A percentile compares a stretch with the other conserved stretches of the same genome.
phyloP scores from a whole-genome alignment of 2,113 vertebrate species.

The Peromyscus polionotus region DNA sequence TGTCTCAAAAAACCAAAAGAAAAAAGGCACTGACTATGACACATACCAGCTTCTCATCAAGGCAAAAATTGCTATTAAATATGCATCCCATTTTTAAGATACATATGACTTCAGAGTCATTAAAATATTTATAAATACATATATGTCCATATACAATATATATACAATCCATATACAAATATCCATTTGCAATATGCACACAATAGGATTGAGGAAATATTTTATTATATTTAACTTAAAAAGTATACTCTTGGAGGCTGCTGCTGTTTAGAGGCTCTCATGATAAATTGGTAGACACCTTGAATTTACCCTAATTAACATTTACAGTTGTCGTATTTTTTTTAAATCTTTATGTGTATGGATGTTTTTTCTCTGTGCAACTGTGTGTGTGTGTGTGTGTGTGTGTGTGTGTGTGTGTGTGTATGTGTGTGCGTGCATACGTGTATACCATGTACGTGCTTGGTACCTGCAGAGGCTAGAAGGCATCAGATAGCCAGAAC shows the following conservation, averaged over 20 bases:
- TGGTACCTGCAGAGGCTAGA: neutral
- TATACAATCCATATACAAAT: neutral
- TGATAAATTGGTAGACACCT: neutral
- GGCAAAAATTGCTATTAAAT: slow-evolving; percentile 21
- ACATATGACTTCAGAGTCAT: slow-evolving; percentile 43
- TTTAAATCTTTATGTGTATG: neutral
- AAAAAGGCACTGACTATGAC: neutral
- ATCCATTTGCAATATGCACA: neutral
- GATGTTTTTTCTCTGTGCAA: neutral
- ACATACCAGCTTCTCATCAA: neutral
- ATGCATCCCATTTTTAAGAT: slow-evolving; percentile 50
- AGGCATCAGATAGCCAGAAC: neutral
- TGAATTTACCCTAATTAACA: neutral
- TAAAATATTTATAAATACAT: slow-evolving; percentile 4
- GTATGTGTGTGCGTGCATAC: neutral
- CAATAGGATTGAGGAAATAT: slow-evolving; percentile 10
- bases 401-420: neutral
- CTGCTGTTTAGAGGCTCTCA: neutral
- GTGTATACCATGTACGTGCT: neutral
- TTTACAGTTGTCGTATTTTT: neutral
- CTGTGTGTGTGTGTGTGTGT: neutral
- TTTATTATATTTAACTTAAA: slow-evolving; percentile 4
- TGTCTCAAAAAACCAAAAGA: too few relatives aligned
- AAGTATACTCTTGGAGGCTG: neutral
- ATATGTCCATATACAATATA: neutral